These are phyloP conservation scores for Neopipo cinnamomea DNA, from an alignment of 2,113 vertebrate species.

Conservation along the genomic window DNA sequence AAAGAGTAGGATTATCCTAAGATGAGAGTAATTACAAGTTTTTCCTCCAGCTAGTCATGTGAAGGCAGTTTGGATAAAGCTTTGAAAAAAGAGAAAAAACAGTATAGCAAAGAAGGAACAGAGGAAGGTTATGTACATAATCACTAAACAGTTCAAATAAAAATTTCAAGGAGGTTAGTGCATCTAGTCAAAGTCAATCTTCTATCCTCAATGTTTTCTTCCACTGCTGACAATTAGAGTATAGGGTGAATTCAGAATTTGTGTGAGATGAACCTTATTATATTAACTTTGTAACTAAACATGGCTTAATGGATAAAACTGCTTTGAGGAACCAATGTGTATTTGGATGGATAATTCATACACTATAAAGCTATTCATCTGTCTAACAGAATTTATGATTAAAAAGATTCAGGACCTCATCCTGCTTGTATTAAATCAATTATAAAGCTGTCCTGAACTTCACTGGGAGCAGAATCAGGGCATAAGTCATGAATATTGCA, in stretches of 20 bases:
- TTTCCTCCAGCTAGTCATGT: not conserved
- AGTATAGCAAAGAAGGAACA: not conserved
- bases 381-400: not conserved
- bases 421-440: not conserved
- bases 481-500: not conserved
- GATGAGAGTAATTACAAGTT: not conserved
- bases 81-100: constrained; percentile 3
- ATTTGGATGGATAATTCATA: not conserved
- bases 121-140: not conserved
- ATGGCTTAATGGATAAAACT: not conserved
- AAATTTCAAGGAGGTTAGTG: constrained; percentile 9
- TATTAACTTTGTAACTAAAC: not conserved
- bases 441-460: not conserved
- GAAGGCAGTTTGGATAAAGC: not conserved
- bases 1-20: not conserved
- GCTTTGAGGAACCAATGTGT: not conserved
- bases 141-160: not conserved
- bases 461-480: not conserved
- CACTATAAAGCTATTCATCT: not conserved
- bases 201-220: not conserved
- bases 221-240: not conserved
- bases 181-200: not conserved
- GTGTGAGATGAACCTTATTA: not conserved
- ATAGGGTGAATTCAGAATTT: not conserved
- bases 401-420: not conserved